Percentiles rank a stretch among this genome's conserved stretches.
These are phyloP conservation scores for Eudiplozoon nipponicum DNA, from an alignment of 2,888 invertebrate species.

Conservation along the genomic window DNA sequence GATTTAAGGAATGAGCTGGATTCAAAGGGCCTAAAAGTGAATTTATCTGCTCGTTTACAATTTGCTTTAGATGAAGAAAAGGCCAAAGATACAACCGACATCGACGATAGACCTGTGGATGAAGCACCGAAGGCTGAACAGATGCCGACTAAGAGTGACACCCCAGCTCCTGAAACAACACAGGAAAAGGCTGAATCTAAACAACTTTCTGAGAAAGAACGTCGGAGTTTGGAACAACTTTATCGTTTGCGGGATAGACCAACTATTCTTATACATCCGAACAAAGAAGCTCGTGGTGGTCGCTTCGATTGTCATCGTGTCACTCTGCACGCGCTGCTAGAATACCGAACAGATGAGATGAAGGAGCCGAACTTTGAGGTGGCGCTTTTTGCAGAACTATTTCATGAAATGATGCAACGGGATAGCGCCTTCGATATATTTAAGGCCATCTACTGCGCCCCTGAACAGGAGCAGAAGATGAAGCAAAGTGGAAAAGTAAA, in stretches of 20 bases:
- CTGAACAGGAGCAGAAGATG: constrained; percentile 23
- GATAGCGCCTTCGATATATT: constrained; percentile 73
- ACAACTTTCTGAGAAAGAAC: constrained; percentile 28
- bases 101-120: no score
- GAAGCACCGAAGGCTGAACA: no score
- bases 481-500: no score
- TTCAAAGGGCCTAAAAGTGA: constrained; percentile 55
- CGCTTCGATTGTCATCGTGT: constrained; percentile 65
- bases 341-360: constrained; percentile 59
- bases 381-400: constrained; percentile 64
- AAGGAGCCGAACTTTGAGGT: constrained; percentile 37
- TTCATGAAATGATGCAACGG: constrained; percentile 78
- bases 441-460: constrained; percentile 35
- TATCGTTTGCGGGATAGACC: constrained; percentile 37
- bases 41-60: constrained; percentile 45
- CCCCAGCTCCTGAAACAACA: constrained; percentile 15
- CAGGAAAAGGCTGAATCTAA: constrained; percentile 20
- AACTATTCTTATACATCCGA: constrained; percentile 50
- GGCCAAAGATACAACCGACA: no score
- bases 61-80: constrained; percentile 45
- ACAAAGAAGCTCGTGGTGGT: constrained; percentile 46
- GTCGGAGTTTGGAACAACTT: constrained; percentile 36
- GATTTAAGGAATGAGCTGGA: constrained; percentile 48
- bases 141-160: no score
- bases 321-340: constrained; percentile 52